A percentile compares a stretch with the other conserved stretches of the same genome.
Evolutionary conservation across 1,140 invertebrate species (phyloP).

Genomic region (Drosophila ironensis): DNA sequence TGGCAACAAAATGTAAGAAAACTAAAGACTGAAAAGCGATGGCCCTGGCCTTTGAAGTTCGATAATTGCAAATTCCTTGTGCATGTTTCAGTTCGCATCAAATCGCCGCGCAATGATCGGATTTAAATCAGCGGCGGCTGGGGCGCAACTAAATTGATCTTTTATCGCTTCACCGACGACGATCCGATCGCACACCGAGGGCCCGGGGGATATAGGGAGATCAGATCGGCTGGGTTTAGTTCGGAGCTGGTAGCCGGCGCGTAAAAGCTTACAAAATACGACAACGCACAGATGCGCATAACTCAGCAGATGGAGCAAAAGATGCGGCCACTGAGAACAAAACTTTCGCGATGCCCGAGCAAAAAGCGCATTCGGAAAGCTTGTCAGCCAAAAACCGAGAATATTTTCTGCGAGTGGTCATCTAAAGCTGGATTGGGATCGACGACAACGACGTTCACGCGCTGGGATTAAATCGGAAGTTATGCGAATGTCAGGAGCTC

Average conservation of each 20-base stretch:
- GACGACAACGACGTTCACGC: conserved; percentile 57
- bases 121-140: conserved; percentile 73
- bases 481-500: conserved; percentile 74
- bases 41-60: conserved; percentile 63
- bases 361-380: too few relatives aligned
- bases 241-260: conserved; percentile 57
- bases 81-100: conserved; percentile 79
- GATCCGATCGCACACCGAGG: neutral
- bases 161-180: conserved; percentile 75
- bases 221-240: conserved; percentile 5
- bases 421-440: conserved; percentile 23
- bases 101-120: conserved; percentile 78
- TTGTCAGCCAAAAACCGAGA: neutral
- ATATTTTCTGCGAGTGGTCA: neutral
- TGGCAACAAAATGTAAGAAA: too few relatives aligned
- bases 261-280: conserved; percentile 79
- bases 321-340: neutral
- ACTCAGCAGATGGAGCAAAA: conserved; percentile 49
- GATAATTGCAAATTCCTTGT: conserved; percentile 80
- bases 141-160: conserved; percentile 80
- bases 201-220: neutral
- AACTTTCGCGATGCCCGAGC: too few relatives aligned
- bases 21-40: neutral
- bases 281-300: conserved; percentile 76
- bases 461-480: conserved; percentile 79